A percentile compares a stretch with the other conserved stretches of the same genome.
Conservation (phyloP, 2,113 vertebrate genomes). For the Monarcha castaneiventris region DNA sequence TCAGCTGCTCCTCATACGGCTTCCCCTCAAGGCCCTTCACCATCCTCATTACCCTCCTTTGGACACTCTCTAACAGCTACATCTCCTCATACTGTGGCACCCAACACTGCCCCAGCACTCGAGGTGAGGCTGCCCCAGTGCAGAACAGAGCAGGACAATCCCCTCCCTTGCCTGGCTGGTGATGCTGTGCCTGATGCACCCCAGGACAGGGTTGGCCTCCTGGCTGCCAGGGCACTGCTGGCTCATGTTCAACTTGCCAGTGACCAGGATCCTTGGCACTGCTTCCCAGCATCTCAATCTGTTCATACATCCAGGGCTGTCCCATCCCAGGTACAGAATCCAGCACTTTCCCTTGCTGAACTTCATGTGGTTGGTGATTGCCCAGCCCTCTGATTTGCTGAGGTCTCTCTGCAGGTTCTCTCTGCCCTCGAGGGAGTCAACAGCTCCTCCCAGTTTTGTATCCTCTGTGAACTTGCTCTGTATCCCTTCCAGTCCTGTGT, state of each 20-base stretch:
- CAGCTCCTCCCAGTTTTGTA: background rate
- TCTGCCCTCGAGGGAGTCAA: background rate
- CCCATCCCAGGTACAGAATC: background rate
- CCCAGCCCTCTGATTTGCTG: background rate
- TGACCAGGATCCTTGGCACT: background rate
- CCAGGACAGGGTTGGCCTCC: background rate
- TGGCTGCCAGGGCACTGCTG: background rate
- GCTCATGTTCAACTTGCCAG: accelerated
- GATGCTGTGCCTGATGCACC: background rate
- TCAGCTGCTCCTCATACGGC: accelerated
- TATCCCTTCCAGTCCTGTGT: background rate
- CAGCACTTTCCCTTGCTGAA: background rate
- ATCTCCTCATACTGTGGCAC: background rate
- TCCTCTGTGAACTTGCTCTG: background rate
- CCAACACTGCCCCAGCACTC: background rate
- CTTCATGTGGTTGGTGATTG: accelerated
- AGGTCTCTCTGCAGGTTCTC: too few relatives aligned
- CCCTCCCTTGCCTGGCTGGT: accelerated
- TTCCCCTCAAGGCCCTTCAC: background rate
- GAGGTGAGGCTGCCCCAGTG: accelerated
- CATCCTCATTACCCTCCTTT: accelerated
- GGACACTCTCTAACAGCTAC: background rate
- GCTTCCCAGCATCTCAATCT: background rate
- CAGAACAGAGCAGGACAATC: background rate
- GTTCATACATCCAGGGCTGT: background rate